Conservation (phyloP, 2,888 invertebrate genomes). For the Eristalinus sepulchralis region DNA sequence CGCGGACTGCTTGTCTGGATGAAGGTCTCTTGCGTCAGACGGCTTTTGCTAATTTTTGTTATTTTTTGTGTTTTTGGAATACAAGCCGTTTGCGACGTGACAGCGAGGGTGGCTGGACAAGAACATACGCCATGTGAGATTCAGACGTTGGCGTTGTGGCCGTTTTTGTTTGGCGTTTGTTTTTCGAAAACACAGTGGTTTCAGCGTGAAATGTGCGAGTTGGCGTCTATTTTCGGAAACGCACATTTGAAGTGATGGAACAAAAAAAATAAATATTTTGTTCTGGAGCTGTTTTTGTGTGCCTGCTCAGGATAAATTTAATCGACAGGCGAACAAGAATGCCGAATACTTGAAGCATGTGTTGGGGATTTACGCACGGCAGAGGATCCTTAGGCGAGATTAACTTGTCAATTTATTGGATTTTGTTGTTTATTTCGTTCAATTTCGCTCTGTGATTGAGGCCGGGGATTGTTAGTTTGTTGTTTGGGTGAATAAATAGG, state of each 20-base stretch:
- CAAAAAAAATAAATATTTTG: slow-evolving; percentile 57
- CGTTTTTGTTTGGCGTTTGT: slow-evolving; percentile 4
- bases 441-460: background rate
- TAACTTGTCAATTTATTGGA: slow-evolving; percentile 45
- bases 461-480: background rate
- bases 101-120: slow-evolving; percentile 22
- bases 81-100: background rate
- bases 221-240: slow-evolving; percentile 50
- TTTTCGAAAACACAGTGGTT: slow-evolving; percentile 31
- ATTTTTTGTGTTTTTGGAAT: background rate
- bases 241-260: slow-evolving; percentile 40
- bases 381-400: slow-evolving; percentile 44
- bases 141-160: slow-evolving; percentile 10
- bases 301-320: slow-evolving; percentile 10
- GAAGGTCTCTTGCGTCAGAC: slow-evolving; percentile 34
- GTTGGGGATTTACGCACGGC: slow-evolving; percentile 27
- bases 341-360: slow-evolving; percentile 35
- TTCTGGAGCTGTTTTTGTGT: background rate
- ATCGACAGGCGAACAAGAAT: slow-evolving; percentile 31
- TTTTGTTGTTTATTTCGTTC: slow-evolving; percentile 18
- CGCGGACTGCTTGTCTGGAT: background rate
- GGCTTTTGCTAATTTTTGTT: slow-evolving; percentile 9
- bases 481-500: background rate
- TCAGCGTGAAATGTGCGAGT: slow-evolving; percentile 22
- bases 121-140: slow-evolving; percentile 12